Percentiles rank a stretch among this genome's conserved stretches.
Conservation (phyloP, 2,888 invertebrate genomes). For the Microctonus aethiopoides region DNA sequence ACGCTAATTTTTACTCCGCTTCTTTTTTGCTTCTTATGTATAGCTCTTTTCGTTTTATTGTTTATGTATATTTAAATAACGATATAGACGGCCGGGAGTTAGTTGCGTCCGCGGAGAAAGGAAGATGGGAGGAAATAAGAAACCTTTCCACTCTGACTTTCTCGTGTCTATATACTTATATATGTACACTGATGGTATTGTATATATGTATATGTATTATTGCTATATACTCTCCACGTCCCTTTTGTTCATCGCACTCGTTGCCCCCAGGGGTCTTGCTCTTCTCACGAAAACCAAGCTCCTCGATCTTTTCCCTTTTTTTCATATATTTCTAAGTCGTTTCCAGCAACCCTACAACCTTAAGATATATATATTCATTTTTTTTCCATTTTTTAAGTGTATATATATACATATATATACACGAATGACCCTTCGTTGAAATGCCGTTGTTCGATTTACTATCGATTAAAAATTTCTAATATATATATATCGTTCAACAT, state of each 20-base stretch:
- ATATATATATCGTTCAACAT: slow-evolving; percentile 34
- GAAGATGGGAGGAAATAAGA: background rate
- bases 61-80: no score
- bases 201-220: no score
- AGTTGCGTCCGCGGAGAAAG: background rate
- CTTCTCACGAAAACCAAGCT: slow-evolving; percentile 37
- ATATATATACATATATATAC: background rate
- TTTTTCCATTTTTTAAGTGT: background rate
- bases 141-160: slow-evolving; percentile 28
- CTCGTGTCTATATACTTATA: no score
- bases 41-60: slow-evolving; percentile 37
- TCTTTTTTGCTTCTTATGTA: slow-evolving; percentile 44
- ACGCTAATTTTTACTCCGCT: slow-evolving; percentile 51
- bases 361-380: slow-evolving; percentile 12
- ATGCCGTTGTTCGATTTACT: slow-evolving; percentile 23
- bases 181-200: no score
- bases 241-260: slow-evolving; percentile 38
- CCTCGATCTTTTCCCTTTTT: slow-evolving; percentile 14
- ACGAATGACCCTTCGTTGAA: background rate
- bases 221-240: slow-evolving; percentile 18
- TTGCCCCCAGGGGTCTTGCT: slow-evolving; percentile 33
- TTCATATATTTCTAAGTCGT: slow-evolving; percentile 15
- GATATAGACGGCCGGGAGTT: slow-evolving; percentile 6
- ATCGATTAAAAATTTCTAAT: slow-evolving; percentile 38
- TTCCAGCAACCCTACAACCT: slow-evolving; percentile 12